These are phyloP conservation scores for Pammene fasciana DNA, from an alignment of 2,888 invertebrate species.

Conservation along the genomic window DNA sequence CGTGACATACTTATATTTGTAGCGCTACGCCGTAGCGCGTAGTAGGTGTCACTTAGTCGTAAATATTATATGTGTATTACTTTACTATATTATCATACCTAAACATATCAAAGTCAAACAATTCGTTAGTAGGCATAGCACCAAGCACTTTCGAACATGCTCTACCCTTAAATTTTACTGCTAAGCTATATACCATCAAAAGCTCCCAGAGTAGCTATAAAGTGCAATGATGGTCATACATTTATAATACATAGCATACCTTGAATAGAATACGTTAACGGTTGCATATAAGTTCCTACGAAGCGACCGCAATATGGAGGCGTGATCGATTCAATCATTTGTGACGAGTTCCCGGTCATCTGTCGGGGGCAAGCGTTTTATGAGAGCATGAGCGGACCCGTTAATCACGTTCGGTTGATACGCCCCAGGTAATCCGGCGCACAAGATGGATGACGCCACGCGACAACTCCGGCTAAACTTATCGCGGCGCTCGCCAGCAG, in stretches of 20 bases:
- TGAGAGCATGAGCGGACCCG: slow-evolving; percentile 43
- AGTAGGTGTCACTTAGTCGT: neutral
- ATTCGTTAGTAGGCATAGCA: too few species aligned
- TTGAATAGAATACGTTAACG: neutral
- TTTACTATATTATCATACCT: slow-evolving; percentile 1
- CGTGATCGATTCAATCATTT: slow-evolving; percentile 31
- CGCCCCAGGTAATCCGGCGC: slow-evolving; percentile 43
- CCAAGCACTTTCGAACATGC: too few species aligned
- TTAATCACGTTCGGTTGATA: slow-evolving; percentile 44
- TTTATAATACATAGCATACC: neutral
- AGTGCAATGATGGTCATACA: neutral
- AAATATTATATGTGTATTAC: neutral
- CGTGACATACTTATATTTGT: neutral
- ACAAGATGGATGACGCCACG: slow-evolving; percentile 44
- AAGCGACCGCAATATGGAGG: slow-evolving; percentile 5
- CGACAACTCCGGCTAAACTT: slow-evolving; percentile 41
- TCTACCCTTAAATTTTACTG: neutral
- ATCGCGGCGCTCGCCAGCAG: slow-evolving; percentile 40
- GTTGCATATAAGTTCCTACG: neutral
- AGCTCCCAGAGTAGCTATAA: slow-evolving; percentile 1
- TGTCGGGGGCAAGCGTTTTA: slow-evolving; percentile 41
- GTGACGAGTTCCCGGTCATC: slow-evolving; percentile 34
- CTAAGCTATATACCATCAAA: neutral
- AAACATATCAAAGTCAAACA: too few species aligned
- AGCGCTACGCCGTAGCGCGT: neutral